phyloP scores from a whole-genome alignment of 2,113 vertebrate genomes.

The Phasianus colchicus region DNA sequence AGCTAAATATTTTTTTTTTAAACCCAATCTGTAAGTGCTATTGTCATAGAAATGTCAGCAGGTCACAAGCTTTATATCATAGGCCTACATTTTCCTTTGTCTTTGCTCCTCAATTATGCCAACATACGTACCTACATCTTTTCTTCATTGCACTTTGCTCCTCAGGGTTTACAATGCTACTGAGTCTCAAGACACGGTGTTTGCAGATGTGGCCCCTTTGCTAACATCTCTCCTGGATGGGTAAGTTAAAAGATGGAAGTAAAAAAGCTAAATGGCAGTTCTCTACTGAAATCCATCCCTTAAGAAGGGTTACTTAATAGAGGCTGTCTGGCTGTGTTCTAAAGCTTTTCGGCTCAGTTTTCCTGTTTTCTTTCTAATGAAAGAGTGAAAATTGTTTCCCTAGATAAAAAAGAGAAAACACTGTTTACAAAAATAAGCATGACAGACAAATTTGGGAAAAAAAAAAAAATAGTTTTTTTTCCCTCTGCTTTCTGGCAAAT shows the following conservation, averaged over 20 bases:
- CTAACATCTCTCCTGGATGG: conserved; percentile 87
- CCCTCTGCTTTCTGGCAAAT: background rate
- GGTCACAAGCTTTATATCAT: background rate
- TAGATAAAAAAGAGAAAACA: background rate
- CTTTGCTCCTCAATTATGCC: background rate
- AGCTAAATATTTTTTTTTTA: background rate
- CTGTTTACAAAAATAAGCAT: background rate
- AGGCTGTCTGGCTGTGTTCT: background rate
- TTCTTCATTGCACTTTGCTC: background rate
- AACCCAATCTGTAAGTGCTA: background rate
- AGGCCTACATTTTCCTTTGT: background rate
- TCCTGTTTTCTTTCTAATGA: background rate
- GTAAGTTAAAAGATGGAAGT: conserved; percentile 71
- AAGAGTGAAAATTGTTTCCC: background rate
- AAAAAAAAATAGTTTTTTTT: background rate
- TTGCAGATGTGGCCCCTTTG: conserved; percentile 84
- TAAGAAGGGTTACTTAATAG: background rate
- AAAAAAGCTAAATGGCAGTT: background rate
- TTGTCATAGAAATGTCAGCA: background rate
- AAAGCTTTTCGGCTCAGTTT: background rate
- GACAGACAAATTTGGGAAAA: background rate
- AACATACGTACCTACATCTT: background rate
- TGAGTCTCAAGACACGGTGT: conserved; percentile 81
- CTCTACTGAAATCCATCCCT: background rate
- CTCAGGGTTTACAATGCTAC: conserved; percentile 82